Evolutionary conservation across 2,113 vertebrate species (phyloP), one percentile per base, ranked within the genome.

Genomic region (Rhineura floridana): DNA sequence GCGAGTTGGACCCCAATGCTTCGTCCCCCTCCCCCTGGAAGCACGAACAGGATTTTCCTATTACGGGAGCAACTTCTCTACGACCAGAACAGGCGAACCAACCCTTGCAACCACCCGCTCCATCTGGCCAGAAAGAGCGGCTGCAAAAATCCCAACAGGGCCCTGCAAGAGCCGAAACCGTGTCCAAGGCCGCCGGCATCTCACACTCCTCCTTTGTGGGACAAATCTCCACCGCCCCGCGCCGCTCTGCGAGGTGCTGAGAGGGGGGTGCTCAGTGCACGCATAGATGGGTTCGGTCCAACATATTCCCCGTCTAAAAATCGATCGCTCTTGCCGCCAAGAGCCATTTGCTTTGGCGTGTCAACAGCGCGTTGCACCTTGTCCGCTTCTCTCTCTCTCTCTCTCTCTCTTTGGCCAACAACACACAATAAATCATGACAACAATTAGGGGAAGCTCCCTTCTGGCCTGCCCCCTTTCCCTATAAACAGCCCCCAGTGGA

Each of bases 401-500:
- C 12, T 73, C 72, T 90, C 65, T 65, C 23, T 30, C 15, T 62
- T 21, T 19, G n/a, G 12, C 69, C 92, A 81, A 90, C 92, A 65
- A 90, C 90, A 59, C 91, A 92, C 94, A 92, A 96, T 97, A 97
- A 97, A 97, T 97, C 96, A 97, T 89, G 92, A 94, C 93, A 97
- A 95, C 94, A 96, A 97, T 97, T 96, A 96, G 55, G 92, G 89
- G 96, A 96, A 92, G 59, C 93, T 95, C 93, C 80, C 55, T 15
- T 42, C 69, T 2, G 65, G 3, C 50, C 36, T 25, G 13, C 72
- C 72, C 25, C 88, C 83, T 93, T 95, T 95, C 94, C 95, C 91
- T 95, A 65, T 83, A 96, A 98, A 95, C 83, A 94, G 97, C 90
- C 97, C 97, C 96, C 46, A 87, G 97, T 96, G 97, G 87, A 89